phyloP scores from a whole-genome alignment of 2,113 vertebrate species.

The Vicugna pacos region DNA sequence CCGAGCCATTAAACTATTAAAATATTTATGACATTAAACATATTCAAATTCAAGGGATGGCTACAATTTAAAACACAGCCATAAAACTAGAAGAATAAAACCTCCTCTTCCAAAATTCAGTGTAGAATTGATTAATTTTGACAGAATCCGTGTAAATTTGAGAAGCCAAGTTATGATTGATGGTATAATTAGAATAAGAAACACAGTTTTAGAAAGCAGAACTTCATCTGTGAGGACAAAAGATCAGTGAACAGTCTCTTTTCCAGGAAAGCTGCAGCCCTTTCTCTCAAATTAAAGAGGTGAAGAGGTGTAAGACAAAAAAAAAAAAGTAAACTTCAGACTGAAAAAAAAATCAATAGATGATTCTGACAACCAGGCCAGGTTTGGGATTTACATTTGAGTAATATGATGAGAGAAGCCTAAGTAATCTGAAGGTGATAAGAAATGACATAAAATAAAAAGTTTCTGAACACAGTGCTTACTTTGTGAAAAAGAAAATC shows the following conservation, averaged over 20 bases:
- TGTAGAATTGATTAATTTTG: neutral
- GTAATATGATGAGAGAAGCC: neutral
- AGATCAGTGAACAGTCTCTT: neutral
- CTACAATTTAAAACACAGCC: neutral
- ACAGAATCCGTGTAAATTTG: neutral
- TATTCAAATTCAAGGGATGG: neutral
- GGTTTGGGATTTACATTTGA: neutral
- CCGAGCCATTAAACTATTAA: neutral
- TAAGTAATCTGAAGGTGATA: neutral
- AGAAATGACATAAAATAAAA: conserved; percentile 21
- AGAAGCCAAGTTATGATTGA: neutral
- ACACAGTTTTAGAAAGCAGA: neutral
- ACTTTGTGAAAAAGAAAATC: conserved; percentile 26
- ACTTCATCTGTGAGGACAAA: neutral
- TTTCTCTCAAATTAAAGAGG: conserved; percentile 13
- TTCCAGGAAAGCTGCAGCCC: neutral
- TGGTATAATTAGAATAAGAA: neutral
- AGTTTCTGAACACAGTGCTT: neutral
- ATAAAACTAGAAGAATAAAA: neutral
- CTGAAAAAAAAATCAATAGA: neutral
- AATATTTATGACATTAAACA: neutral
- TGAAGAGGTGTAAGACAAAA: neutral
- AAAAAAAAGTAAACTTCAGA: neutral
- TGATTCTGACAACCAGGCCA: neutral
- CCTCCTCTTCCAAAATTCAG: neutral